Conservation (phyloP, 2,888 invertebrate genomes). For the Cephus rjabovi region DNA sequence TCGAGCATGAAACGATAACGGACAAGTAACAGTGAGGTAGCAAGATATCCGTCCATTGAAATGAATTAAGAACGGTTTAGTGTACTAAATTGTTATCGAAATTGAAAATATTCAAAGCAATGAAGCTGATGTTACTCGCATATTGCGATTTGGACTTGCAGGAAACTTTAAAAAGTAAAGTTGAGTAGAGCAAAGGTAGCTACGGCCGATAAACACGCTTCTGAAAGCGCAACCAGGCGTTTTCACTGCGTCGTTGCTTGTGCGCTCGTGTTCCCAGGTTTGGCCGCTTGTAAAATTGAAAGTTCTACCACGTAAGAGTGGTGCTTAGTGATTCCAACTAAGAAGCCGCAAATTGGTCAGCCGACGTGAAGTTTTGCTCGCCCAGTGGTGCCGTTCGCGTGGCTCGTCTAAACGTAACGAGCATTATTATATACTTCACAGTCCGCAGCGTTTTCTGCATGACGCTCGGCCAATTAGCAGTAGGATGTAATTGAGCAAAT, state of each 20-base stretch:
- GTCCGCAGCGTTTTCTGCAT: conserved; percentile 11
- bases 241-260: conserved; percentile 35
- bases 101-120: neutral
- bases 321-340: neutral
- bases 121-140: neutral
- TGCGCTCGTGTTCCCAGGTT: neutral
- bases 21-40: neutral
- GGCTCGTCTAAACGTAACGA: neutral
- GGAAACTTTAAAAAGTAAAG: neutral
- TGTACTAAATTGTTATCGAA: neutral
- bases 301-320: conserved; percentile 2
- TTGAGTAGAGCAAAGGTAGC: neutral
- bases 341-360: neutral
- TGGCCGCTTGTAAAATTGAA: conserved; percentile 1
- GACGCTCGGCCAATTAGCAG: conserved; percentile 21
- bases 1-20: conserved; percentile 30
- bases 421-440: conserved; percentile 14
- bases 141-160: neutral
- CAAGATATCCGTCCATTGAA: neutral
- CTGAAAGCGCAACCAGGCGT: conserved; percentile 54
- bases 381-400: neutral
- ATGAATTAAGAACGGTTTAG: neutral
- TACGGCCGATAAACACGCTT: conserved; percentile 23
- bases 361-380: neutral
- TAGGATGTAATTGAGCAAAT: conserved; percentile 14